Percentiles rank a stretch among this genome's conserved stretches.
These are phyloP conservation scores for Phoxinus dragarum DNA, from an alignment of 2,797 vertebrate genomes.

Conservation along the genomic window DNA sequence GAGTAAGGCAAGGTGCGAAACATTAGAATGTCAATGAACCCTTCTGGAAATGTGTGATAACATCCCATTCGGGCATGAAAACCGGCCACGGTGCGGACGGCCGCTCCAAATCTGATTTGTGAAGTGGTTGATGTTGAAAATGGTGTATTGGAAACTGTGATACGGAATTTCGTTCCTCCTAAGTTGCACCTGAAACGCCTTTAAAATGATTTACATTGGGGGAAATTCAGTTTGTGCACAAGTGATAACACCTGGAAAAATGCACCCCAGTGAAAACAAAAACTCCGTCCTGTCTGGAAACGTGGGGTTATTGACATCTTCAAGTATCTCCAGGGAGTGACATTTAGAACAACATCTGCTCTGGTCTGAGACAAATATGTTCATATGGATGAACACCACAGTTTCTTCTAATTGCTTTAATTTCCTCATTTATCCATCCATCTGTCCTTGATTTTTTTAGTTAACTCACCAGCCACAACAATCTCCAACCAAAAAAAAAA, in stretches of 20 bases:
- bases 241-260: conserved; percentile 12
- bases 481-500: background rate
- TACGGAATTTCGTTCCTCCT: background rate
- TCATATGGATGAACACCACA: background rate
- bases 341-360: conserved; percentile 63
- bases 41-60: conserved; percentile 19
- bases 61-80: background rate
- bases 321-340: conserved; percentile 82
- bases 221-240: background rate
- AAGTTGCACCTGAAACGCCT: conserved; percentile 5
- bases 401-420: conserved; percentile 27
- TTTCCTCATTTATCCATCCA: conserved; percentile 17
- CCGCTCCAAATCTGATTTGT: background rate
- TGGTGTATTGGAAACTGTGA: background rate
- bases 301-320: conserved; percentile 63
- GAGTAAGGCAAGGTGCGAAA: conserved; percentile 78
- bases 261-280: conserved; percentile 29
- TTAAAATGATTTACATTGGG: background rate
- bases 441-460: conserved; percentile 29
- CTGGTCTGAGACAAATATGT: conserved; percentile 53
- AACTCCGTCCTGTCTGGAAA: conserved; percentile 20
- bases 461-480: conserved; percentile 36
- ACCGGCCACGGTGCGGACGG: background rate
- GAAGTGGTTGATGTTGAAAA: conserved; percentile 7
- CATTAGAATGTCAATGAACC: conserved; percentile 50